Evolutionary conservation across 2,797 vertebrate genomes (phyloP).

Genomic region (Thaleichthys pacificus): DNA sequence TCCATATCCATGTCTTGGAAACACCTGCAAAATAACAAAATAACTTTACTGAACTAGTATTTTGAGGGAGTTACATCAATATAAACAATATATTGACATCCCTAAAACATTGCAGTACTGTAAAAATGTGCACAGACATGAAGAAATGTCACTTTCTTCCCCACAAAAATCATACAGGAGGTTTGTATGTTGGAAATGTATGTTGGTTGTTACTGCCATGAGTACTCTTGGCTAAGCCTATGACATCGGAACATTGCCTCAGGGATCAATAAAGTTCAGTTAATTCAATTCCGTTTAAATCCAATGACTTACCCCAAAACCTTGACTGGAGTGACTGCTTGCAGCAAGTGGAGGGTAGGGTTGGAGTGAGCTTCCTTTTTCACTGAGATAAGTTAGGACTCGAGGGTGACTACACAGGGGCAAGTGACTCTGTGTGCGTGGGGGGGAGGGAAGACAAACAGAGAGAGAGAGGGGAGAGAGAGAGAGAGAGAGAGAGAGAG

Average conservation of each 20-base stretch:
- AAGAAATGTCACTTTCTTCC: no score
- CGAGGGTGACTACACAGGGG: constrained; percentile 36
- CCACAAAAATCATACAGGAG: no score
- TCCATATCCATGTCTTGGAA: background rate
- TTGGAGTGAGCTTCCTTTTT: constrained; percentile 21
- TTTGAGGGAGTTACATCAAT: no score
- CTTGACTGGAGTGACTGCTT: constrained; percentile 6
- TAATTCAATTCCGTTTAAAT: background rate
- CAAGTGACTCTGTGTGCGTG: constrained; percentile 6
- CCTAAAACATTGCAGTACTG: no score
- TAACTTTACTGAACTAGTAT: no score
- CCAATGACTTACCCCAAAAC: constrained; percentile 3
- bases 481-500: no score
- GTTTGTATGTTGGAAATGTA: background rate
- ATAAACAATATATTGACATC: no score
- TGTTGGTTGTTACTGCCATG: background rate
- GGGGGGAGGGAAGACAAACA: background rate
- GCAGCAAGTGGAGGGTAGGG: constrained; percentile 13
- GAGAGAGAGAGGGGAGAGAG: background rate
- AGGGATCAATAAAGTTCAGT: background rate
- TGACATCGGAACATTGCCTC: background rate
- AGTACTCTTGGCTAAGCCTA: background rate
- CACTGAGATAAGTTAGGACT: constrained; percentile 35
- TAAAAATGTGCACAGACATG: no score
- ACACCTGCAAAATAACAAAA: no score